These are phyloP conservation scores for Pelagia noctiluca DNA, from an alignment of 30 jellyfish, hydroid and myxozoan genomes.

Conservation along the genomic window DNA sequence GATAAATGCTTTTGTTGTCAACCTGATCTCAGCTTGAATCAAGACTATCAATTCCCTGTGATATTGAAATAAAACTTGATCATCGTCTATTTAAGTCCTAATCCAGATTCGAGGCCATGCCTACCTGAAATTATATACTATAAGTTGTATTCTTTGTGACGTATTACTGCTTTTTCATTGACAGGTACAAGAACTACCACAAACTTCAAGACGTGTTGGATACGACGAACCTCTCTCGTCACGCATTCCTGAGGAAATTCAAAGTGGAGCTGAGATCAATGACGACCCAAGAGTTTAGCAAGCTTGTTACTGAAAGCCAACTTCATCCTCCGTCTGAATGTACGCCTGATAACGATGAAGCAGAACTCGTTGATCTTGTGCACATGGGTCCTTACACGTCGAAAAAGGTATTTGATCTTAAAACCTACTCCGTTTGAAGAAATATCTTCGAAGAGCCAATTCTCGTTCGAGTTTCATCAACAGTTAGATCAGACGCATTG, in stretches of 20 bases:
- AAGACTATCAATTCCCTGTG: too few species aligned
- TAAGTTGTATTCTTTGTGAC: background rate
- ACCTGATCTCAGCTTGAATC: too few species aligned
- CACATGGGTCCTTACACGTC: constrained; percentile 73
- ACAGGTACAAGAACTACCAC: constrained; percentile 63
- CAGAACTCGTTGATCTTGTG: constrained; percentile 47
- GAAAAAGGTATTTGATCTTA: constrained; percentile 51
- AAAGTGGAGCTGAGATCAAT: constrained; percentile 59
- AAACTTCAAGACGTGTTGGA: constrained; percentile 42
- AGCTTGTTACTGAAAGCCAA: constrained; percentile 13
- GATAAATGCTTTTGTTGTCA: too few species aligned
- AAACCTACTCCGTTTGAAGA: constrained; percentile 17
- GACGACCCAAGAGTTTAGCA: constrained; percentile 29
- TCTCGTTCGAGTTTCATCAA: too few species aligned
- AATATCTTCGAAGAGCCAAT: too few species aligned
- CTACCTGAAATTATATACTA: background rate
- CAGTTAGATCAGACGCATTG: too few species aligned
- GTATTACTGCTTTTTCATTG: background rate
- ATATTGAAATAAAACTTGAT: too few species aligned
- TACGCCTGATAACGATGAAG: constrained; percentile 11
- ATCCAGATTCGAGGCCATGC: background rate
- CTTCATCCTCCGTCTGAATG: constrained; percentile 14
- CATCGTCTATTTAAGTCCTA: too few species aligned
- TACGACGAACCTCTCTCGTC: constrained; percentile 11
- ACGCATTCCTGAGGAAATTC: constrained; percentile 58